Base-by-base conservation (phyloP, 1,140 invertebrate genomes). In the Drosophila sucinea region DNA sequence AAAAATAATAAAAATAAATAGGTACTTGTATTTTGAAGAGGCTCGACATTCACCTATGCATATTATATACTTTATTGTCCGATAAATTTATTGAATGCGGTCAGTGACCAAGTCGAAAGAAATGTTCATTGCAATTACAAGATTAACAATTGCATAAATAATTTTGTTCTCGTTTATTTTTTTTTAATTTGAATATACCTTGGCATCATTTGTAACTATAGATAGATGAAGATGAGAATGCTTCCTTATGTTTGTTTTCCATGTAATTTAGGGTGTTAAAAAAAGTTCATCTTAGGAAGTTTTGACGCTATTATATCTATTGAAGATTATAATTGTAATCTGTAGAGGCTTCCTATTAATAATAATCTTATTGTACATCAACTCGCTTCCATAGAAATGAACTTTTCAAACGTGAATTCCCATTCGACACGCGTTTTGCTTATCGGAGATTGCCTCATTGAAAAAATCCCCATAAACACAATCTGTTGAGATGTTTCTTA, bases 91-190 rank as follows among this genome's bases (percentile, higher is more conserved):
- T 70, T 54, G 40, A 61, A 74, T 56, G 38, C 44, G 72, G 73
- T 60, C 73, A 77, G 41, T 70, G 73, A 70, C 73, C 60, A 77
- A 57, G 8, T 32, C n/a, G 6, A 60, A n/a, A 47, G 10, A 27
- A 60, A 60, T 58, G 7, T 5, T 25, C 8, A 23, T 35, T 35
- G 8, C 35, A 58, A 35, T 58, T 58, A 35, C 8, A 30, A 58
- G 30, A 58, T 23, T 57, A 25, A 51, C 44, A 51, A 25, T 51
- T 27, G 11, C 8, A 51, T 51, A 51, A 51, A 51, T 51, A 6
- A 51, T 25, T 27, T 27, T 11, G 23, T 5, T 41, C 11, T 41
- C 11, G 10, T 41, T 41, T 1, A 3, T 41, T 41, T 47, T 47
- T 5, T 7, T 25, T 25, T 25, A 44, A 25, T 17, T 0, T 44